These are phyloP conservation scores for Callimico goeldii DNA, from an alignment of 2,797 vertebrate species.

Conservation along the genomic window DNA sequence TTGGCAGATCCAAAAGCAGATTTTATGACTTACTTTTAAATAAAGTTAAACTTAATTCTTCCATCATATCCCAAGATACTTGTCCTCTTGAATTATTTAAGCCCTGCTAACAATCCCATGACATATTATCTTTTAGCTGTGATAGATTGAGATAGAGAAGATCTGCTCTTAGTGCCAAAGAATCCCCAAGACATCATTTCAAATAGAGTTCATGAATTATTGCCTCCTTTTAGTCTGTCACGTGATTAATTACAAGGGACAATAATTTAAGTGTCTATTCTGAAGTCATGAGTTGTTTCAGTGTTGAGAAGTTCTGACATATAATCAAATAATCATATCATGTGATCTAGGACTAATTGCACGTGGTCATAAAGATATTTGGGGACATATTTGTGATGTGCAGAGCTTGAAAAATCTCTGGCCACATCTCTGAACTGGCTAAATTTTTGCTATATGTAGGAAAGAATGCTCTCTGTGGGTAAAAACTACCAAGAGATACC, in stretches of 20 bases:
- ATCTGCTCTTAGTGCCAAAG: slow-evolving; percentile 41
- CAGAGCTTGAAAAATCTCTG: background rate
- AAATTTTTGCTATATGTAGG: background rate
- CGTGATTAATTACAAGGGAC: slow-evolving; percentile 51
- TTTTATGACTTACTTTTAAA: slow-evolving; percentile 71
- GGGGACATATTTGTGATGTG: background rate
- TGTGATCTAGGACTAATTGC: background rate
- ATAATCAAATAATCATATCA: background rate
- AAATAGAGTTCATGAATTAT: slow-evolving; percentile 7
- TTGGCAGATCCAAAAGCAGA: slow-evolving; percentile 65
- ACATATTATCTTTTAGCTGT: slow-evolving; percentile 47
- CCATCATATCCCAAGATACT: slow-evolving; percentile 39
- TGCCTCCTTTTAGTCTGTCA: background rate
- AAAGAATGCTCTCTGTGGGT: background rate
- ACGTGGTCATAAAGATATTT: background rate
- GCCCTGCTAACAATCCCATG: slow-evolving; percentile 57
- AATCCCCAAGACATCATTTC: slow-evolving; percentile 33
- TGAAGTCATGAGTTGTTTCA: background rate
- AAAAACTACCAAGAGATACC: background rate
- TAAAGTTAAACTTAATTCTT: slow-evolving; percentile 67
- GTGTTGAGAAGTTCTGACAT: background rate
- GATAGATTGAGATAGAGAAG: slow-evolving; percentile 37
- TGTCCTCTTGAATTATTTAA: slow-evolving; percentile 72
- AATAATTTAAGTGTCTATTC: slow-evolving; percentile 4
- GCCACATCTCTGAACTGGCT: too few relatives aligned